Base-by-base conservation (phyloP, 1,140 invertebrate species). In the Callitettix versicolor region DNA sequence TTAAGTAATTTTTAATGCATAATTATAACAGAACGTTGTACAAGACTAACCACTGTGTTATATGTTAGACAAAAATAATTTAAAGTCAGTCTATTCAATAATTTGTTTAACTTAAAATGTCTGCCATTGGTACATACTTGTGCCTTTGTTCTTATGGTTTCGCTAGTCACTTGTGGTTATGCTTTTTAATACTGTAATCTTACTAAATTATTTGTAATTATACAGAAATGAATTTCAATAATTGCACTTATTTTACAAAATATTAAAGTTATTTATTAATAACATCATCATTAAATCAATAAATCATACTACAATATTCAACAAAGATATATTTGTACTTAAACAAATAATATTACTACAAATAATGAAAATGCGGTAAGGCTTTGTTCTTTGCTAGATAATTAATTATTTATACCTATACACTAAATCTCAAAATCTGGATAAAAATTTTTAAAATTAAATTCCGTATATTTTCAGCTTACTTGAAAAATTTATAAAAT, bases 211-310 rank as follows among this genome's bases (percentile, higher is more conserved):
- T 30, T 30, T 30, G 26, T 30, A 30, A 30, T 30, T 30, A 41
- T 41, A 15, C 38, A 18, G 38, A 15, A 15, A 41, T 12, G 14
- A 41, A 15, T 41, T 41, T 41, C 38, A 41, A 41, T 41, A 41
- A 41, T 51, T 51, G 48, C 48, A 51, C 48, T 51, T 51, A 17
- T 49, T 49, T 49, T 22, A 17, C 43, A 22, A 49, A 14, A 30
- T 49, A n/a, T 34, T n/a, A 6, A 17, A 51, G 15, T 30, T 30
- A 51, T 17, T 38, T 34, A 21, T 38, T 3, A 18, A 21, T 15
- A 36, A 51, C 22, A 51, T 15, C 17, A 51, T 21, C 36, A 20
- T 18, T 36, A 22, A 36, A 17, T 36, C 18, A 14, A 20, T 49
- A 49, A n/a, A 33, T 18, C 21, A 51, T 21, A 24, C 4, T 49